Evolutionary conservation across 2,888 invertebrate species (phyloP).

Genomic region (Trissoscelio sp.): DNA sequence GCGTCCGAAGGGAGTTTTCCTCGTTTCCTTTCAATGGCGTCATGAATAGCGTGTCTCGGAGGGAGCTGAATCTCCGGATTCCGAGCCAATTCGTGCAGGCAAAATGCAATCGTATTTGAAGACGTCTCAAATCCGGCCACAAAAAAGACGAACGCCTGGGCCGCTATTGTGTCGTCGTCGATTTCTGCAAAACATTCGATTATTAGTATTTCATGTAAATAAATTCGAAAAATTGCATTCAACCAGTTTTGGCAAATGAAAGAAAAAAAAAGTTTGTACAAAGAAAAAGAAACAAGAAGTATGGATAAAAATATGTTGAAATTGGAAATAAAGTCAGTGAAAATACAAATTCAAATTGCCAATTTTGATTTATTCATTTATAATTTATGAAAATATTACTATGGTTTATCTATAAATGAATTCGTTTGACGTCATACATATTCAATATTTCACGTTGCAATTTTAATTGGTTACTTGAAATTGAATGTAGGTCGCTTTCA

Average conservation of each 20-base stretch:
- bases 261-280: too few species aligned
- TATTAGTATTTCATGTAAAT: too few species aligned
- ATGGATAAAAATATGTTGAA: too few species aligned
- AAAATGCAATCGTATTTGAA: constrained; percentile 81
- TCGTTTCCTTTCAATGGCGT: constrained; percentile 73
- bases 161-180: constrained; percentile 79
- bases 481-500: constrained; percentile 1
- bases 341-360: too few species aligned
- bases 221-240: too few species aligned
- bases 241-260: too few species aligned
- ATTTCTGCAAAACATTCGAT: too few species aligned
- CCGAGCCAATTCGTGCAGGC: constrained; percentile 79
- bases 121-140: constrained; percentile 82
- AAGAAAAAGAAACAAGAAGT: too few species aligned
- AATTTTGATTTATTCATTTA: too few species aligned
- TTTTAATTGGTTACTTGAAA: constrained; percentile 4
- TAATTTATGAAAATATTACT: not conserved
- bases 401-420: not conserved
- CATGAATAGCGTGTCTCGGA: constrained; percentile 77
- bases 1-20: too few species aligned
- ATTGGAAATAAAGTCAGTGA: too few species aligned
- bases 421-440: not conserved
- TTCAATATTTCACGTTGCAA: constrained; percentile 6
- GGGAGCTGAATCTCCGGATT: constrained; percentile 79
- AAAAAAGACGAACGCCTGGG: constrained; percentile 82